Conservation (phyloP, 2,113 vertebrate species). For the Rafetus swinhoei region DNA sequence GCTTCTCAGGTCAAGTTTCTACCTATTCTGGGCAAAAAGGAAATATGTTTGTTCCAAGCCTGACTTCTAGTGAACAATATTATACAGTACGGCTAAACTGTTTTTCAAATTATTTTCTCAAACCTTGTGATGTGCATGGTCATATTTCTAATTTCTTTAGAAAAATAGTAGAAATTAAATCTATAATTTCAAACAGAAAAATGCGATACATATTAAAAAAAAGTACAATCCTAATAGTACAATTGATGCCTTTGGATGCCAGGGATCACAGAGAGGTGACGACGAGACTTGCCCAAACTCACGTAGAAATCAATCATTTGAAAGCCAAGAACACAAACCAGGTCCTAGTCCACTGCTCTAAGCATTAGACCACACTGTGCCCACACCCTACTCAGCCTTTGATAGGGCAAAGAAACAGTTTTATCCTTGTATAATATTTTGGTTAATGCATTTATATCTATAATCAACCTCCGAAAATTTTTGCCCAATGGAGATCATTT, state of each 20-base stretch:
- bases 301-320: not conserved
- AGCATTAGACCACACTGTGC: not conserved
- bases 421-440: not conserved
- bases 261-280: not conserved
- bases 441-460: not conserved
- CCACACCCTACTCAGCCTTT: not conserved
- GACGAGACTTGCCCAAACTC: not conserved
- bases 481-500: not conserved
- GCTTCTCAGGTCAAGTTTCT: not conserved
- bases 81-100: not conserved
- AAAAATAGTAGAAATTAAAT: not conserved
- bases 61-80: not conserved
- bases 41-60: not conserved
- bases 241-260: not conserved
- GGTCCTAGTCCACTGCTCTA: not conserved
- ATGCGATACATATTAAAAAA: not conserved
- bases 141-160: not conserved
- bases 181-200: not conserved
- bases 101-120: not conserved
- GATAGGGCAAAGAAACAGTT: not conserved
- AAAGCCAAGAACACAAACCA: not conserved
- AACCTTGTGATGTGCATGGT: not conserved
- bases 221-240: not conserved
- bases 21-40: not conserved
- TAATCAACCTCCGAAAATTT: accelerated